Evolutionary conservation across 2,888 invertebrate species (phyloP), one percentile per base, ranked within the genome.

Genomic region (Limulus polyphemus): DNA sequence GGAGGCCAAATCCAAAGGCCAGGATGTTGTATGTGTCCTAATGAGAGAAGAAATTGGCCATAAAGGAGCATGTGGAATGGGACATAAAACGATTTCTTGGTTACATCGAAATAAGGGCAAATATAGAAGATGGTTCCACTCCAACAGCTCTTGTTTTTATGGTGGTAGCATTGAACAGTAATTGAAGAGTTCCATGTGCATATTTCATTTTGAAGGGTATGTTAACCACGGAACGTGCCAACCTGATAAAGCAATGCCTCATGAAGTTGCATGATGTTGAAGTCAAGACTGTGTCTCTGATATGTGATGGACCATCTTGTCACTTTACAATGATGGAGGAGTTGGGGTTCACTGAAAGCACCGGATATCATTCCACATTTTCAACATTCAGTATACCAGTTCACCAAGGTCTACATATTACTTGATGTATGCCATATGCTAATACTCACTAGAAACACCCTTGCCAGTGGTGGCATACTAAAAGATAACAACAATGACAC

Each of bases 381-480:
- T 47, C 58, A 9, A 12, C 47, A 52, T 47, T 47, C 47, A 54
- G 46, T 16, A 46, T 12, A 10, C 13, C n/a, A 46, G 32, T 58
- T 14, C 47, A 47, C 14, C 47, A 47, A 47, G 47, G 16, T n/a
- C n/a, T n/a, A n/a, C n/a, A n/a, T n/a, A n/a, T n/a, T n/a, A n/a
- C n/a, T n/a, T n/a, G n/a, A n/a, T 11, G 54, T 48, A 52, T 47
- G 46, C 10, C 58, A 58, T 58, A 58, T 58, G 58, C 4, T 58
- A 12, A 58, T 47, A 47, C 47, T 58, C 14, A 48, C 54, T 11
- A 17, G 51, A n/a, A 52, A 58, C 16, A 58, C 52, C 10, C 47
- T 58, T 47, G 58, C 54, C n/a, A 47, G n/a, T 47, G 11, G 54
- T 47, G 7, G 16, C 47, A 47, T n/a, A 16, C 16, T 3, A 32